Percentiles rank a stretch among this genome's conserved stretches.
These are phyloP conservation scores for Cheilosia grossa DNA, from an alignment of 2,888 invertebrate genomes.

Conservation along the genomic window DNA sequence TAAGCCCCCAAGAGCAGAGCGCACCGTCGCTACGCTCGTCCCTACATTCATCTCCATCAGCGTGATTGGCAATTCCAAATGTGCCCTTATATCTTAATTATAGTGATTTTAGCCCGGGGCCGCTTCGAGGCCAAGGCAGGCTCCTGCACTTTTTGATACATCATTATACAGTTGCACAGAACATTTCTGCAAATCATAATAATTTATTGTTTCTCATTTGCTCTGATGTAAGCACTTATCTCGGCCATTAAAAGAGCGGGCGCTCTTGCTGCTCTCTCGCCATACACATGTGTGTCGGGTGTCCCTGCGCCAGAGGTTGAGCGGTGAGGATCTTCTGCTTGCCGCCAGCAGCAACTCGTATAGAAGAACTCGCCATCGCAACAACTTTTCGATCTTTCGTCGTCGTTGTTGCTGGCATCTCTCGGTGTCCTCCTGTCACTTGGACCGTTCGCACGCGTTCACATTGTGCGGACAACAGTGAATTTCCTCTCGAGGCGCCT, in stretches of 20 bases:
- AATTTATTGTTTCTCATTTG: constrained; percentile 81
- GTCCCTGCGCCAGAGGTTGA: neutral
- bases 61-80: constrained; percentile 78
- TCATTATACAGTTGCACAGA: constrained; percentile 80
- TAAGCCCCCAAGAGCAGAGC: neutral
- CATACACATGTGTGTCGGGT: neutral
- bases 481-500: constrained; percentile 69
- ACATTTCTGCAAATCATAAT: constrained; percentile 81
- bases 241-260: constrained; percentile 69
- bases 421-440: constrained; percentile 60
- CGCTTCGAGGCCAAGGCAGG: constrained; percentile 31
- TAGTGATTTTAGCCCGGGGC: constrained; percentile 79
- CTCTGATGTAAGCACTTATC: constrained; percentile 75
- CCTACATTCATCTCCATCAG: constrained; percentile 71
- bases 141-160: constrained; percentile 77
- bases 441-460: constrained; percentile 42
- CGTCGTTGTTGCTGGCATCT: neutral
- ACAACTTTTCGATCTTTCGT: constrained; percentile 38
- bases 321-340: neutral
- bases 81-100: constrained; percentile 82
- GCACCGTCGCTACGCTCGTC: constrained; percentile 4
- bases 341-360: neutral
- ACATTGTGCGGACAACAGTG: constrained; percentile 3
- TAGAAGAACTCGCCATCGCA: neutral
- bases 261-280: constrained; percentile 30